Conservation (phyloP, 2,113 vertebrate genomes). For the Myotis lucifugus region DNA sequence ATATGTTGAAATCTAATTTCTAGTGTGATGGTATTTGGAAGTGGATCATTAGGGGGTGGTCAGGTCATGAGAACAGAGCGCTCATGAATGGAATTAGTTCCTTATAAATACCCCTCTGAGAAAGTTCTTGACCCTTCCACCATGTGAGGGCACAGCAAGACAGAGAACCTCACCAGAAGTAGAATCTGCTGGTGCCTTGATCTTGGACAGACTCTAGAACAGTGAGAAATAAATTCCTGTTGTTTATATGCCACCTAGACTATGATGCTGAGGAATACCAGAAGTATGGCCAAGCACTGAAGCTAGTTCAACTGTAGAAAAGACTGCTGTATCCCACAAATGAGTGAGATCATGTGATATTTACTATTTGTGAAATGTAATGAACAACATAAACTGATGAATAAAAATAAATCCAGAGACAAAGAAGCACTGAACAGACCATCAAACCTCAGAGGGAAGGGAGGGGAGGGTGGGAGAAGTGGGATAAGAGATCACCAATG, state of each 20-base stretch:
- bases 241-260: background rate
- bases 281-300: background rate
- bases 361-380: too few species aligned
- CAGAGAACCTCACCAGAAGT: background rate
- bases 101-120: background rate
- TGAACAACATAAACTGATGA: too few species aligned
- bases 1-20: background rate
- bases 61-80: background rate
- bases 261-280: background rate
- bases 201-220: background rate
- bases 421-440: too few species aligned
- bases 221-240: slow-evolving; percentile 4
- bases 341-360: too few species aligned
- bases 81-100: background rate
- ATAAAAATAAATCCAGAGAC: too few species aligned
- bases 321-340: background rate
- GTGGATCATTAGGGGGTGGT: background rate
- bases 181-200: background rate
- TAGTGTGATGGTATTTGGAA: background rate
- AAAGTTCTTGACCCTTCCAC: background rate
- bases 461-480: too few species aligned
- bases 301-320: background rate
- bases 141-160: background rate
- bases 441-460: too few species aligned
- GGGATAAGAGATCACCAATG: too few species aligned